A percentile compares a stretch with the other conserved stretches of the same genome.
Evolutionary conservation across 1,140 invertebrate genomes (phyloP).

Genomic region (Ceratina japonica): DNA sequence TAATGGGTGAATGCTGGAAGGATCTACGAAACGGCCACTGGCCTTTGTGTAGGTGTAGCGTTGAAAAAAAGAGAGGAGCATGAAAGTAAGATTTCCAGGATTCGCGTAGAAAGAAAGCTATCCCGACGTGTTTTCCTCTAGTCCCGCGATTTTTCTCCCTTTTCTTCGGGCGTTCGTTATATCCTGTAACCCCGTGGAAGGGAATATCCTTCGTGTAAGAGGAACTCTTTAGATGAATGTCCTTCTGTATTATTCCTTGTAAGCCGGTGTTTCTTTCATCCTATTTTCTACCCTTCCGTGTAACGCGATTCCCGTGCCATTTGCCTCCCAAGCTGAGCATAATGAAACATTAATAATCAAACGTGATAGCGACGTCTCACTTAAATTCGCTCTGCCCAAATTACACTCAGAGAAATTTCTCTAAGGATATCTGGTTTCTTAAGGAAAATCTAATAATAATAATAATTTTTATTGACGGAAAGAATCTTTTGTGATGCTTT

Average conservation of each 20-base stretch:
- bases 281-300: too few species aligned
- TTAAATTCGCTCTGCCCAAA: too few species aligned
- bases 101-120: constrained; percentile 25
- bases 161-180: constrained; percentile 21
- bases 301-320: too few species aligned
- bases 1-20: constrained; percentile 66
- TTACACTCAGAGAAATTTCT: too few species aligned
- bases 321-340: too few species aligned
- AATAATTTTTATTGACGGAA: too few species aligned
- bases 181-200: background rate
- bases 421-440: too few species aligned
- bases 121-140: background rate
- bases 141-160: constrained; percentile 7
- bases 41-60: constrained; percentile 54
- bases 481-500: too few species aligned
- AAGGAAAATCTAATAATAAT: too few species aligned
- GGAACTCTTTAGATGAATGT: background rate
- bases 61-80: constrained; percentile 19
- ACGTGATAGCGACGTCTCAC: too few species aligned
- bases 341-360: too few species aligned
- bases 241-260: background rate
- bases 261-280: background rate
- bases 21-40: constrained; percentile 48
- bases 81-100: constrained; percentile 48
- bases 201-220: background rate